Evolutionary conservation across 2,797 vertebrate species (phyloP).

Genomic region (Gymnothorax javanicus): DNA sequence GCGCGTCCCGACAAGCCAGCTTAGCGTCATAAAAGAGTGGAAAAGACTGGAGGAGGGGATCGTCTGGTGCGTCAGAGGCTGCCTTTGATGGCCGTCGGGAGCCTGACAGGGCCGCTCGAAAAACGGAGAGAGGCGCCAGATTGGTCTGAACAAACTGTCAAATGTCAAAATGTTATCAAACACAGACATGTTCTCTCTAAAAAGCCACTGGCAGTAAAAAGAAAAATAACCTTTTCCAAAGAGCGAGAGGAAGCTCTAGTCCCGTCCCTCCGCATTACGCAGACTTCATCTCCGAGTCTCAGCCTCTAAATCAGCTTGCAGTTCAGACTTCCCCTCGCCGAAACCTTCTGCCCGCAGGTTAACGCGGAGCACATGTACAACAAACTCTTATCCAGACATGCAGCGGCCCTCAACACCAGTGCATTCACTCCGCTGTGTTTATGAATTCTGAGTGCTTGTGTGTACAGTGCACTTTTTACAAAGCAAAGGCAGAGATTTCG

Average conservation of each 20-base stretch:
- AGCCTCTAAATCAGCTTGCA: not conserved
- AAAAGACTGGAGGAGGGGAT: conserved; percentile 42
- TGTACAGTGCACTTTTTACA: not conserved
- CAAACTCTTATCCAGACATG: not conserved
- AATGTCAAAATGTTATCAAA: conserved; percentile 79
- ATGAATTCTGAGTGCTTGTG: not conserved
- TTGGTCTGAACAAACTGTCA: conserved; percentile 79
- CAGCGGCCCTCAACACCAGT: not conserved
- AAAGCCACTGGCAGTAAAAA: conserved; percentile 37
- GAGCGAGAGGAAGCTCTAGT: not conserved
- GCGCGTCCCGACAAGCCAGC: conserved; percentile 59
- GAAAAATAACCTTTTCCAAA: conserved; percentile 22
- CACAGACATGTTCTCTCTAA: conserved; percentile 68
- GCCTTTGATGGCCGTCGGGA: conserved; percentile 71
- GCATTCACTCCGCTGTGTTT: not conserved
- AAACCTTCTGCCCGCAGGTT: not conserved
- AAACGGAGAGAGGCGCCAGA: conserved; percentile 49
- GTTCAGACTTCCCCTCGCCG: not conserved
- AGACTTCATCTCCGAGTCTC: not conserved
- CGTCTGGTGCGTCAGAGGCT: conserved; percentile 62
- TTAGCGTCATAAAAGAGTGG: conserved; percentile 41
- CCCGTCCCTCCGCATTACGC: not conserved
- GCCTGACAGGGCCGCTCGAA: conserved; percentile 58
- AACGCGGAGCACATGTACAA: conserved; percentile 2
- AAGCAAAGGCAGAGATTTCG: not conserved